Evolutionary conservation across 2,113 vertebrate species (phyloP).

Genomic region (Callipepla californica): DNA sequence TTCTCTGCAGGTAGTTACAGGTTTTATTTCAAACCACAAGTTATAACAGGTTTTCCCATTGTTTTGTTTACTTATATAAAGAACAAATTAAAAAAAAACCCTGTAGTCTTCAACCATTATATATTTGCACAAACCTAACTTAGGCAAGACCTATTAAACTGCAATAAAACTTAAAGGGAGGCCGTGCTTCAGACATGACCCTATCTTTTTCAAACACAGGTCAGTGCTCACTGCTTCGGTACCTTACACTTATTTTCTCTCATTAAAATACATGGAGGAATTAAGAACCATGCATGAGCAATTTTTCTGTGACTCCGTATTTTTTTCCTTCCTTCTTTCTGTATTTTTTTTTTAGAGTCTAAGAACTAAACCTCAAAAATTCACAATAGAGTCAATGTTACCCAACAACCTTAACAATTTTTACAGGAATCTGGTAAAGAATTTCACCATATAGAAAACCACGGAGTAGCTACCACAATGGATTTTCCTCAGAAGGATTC

Average conservation of each 20-base stretch:
- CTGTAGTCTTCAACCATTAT: not conserved
- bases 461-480: rapidly evolving
- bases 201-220: not conserved
- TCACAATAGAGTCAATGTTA: not conserved
- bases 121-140: not conserved
- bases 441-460: not conserved
- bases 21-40: not conserved
- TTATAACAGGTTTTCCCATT: not conserved
- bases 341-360: not conserved
- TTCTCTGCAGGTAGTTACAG: not conserved
- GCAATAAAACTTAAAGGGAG: not conserved
- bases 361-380: not conserved
- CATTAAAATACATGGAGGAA: not conserved
- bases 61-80: not conserved
- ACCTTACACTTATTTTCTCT: not conserved
- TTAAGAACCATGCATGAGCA: not conserved
- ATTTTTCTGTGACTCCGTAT: not conserved
- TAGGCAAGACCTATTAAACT: not conserved
- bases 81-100: not conserved
- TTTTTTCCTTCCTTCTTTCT: not conserved
- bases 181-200: not conserved
- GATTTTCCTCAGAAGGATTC: not conserved
- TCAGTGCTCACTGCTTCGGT: not conserved
- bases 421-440: not conserved
- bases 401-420: not conserved